Base-by-base conservation (phyloP, 2,888 invertebrate species). In the Ochropleura leucogaster region DNA sequence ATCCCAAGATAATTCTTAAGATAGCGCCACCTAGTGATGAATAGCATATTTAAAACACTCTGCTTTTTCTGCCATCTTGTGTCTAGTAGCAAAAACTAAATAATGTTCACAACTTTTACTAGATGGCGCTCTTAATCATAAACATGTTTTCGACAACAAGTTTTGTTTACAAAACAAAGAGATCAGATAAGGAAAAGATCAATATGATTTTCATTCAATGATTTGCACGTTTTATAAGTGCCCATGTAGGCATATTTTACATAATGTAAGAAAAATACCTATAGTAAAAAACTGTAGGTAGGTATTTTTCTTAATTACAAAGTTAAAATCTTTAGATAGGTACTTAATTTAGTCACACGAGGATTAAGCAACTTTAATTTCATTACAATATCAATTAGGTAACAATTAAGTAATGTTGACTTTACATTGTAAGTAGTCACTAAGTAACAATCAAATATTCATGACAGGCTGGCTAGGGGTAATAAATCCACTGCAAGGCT, bases 41-140 rank as follows among this genome's bases (percentile, higher is more conserved):
- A 0, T 57, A 72, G 79, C 30, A 1, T 10, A 72, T 0, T 59
- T 55, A 60, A 7, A 20, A 40, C 0, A 0, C 0, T 3, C 0
- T 20, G 40, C 5, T 46, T 63, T 44, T 62, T 51, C n/a, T 6
- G 74, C 16, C 30, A 51, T 63, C 63, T 78, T 69, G 10, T n/a
- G 49, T 9, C 0, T 4, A 40, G 8, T 63, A 49, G 66, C 0
- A 4, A 2, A 46, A 18, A 4, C 6, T 7, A 8, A 18, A 1
- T 49, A 55, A 4, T 1, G 20, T 44, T 40, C 1, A 4, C 4
- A 4, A 3, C 0, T 0, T 49, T 0, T 12, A 40, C 55, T 64
- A 82, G 82, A 69, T 82, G 71, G 49, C 82, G 68, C 16, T 68
- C 16, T 16, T 0, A 40, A 10, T 49, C 0, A 18, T 16, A 4